phyloP scores from a whole-genome alignment of 2,797 vertebrate species.

The Nannoperca obscura region DNA sequence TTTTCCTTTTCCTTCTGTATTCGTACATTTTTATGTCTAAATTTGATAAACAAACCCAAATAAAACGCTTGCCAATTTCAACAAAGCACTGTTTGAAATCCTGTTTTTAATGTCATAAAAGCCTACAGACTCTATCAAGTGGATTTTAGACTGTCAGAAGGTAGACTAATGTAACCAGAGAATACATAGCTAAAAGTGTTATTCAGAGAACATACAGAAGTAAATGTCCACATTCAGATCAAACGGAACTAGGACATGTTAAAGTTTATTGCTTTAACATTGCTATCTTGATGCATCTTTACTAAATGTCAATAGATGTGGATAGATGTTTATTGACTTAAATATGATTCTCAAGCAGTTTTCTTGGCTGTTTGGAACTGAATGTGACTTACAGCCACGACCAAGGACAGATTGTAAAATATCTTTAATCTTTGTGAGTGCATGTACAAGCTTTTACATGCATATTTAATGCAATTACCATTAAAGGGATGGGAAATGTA shows the following conservation, averaged over 20 bases:
- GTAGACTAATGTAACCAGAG: not conserved
- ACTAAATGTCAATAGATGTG: not conserved
- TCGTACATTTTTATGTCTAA: not conserved
- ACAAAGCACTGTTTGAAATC: not conserved
- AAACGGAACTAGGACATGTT: not conserved
- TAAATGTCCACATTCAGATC: not conserved
- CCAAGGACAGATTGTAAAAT: conserved; percentile 13
- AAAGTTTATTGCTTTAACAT: not conserved
- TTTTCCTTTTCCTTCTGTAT: not conserved
- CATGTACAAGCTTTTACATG: conserved; percentile 9
- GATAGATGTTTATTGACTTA: not conserved
- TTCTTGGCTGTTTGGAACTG: not conserved
- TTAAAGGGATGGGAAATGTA: conserved; percentile 5
- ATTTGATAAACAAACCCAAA: not conserved
- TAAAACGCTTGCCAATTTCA: not conserved
- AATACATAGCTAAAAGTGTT: not conserved
- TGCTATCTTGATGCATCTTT: not conserved
- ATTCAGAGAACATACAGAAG: not conserved
- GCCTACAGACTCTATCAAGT: not conserved
- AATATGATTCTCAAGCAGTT: conserved; percentile 7
- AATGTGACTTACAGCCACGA: conserved; percentile 7
- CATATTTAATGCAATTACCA: conserved; percentile 16
- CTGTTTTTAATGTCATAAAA: conserved; percentile 1
- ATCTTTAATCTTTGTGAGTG: not conserved
- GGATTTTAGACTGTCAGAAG: not conserved